Base-by-base conservation (phyloP, 1,140 invertebrate genomes). In the Drosophila hydei region DNA sequence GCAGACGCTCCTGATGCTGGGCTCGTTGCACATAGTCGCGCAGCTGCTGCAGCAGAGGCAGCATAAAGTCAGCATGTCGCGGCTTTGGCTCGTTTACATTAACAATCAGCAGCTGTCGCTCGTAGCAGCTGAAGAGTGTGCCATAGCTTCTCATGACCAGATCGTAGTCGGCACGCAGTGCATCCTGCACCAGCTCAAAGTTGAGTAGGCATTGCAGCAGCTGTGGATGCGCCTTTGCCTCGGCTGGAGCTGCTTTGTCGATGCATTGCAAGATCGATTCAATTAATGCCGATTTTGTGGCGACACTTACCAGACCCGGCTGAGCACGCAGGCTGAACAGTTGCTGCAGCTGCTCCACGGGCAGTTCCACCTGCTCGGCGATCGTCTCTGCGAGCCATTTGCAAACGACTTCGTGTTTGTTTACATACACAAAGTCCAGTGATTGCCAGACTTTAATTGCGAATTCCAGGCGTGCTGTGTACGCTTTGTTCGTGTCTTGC, bases 371-470 rank as follows among this genome's bases (percentile, higher is more conserved):
- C 4, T n/a, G 14, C 4, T 33, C 33, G 1, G 1, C 2, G 8
- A 88, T 12, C 4, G 71, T 58, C 0, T 55, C 27, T 2, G 63
- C 16, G 12, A 91, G 65, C 90, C 90, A 91, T 25, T 77, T 42
- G 3, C 88, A 47, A 9, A 91, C 52, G 11, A 84, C 48, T 50
- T 91, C 89, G 40, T 90, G 85, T 79, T 91, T 91, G 38, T 61
- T 77, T 16, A 69, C 56, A 19, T 89, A 74, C 2, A 65, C 60
- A n/a, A 91, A 91, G 25, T 91, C 90, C 1, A 77, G 68, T 0
- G 90, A 91, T 55, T 84, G 84, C 89, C 90, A 91, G 4, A 78
- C 76, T 52, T 90, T 90, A 2, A 90, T 67, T 3, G 87, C 79
- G 47, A 91, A 91, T 7, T 76, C 72, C 19, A 91, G 27, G 54